Base-by-base conservation (phyloP, 2,113 vertebrate genomes). In the Scomber colias region DNA sequence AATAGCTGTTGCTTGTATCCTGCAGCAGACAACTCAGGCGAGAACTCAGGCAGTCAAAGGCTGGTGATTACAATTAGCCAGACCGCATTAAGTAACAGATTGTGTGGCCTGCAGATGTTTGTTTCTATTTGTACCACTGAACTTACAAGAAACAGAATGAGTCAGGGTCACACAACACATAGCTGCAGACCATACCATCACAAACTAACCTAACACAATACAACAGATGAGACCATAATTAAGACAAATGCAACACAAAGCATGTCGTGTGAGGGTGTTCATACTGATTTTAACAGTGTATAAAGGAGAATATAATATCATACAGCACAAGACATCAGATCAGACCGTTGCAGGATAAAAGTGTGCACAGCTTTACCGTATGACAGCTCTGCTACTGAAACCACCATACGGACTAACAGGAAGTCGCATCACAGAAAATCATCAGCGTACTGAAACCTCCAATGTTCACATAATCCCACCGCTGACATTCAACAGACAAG, bases 401-500 rank as follows among this genome's bases (percentile, higher is more conserved):
- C 67, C 40, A 19, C 5, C 0, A n/a, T 27, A 16, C 8, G 44
- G n/a, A 35, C 27, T 31, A 7, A 69, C 82, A 79, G 75, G 75
- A 84, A 75, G 71, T 74, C 30, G 17, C 40, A 44, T 40, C 54
- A 44, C 27, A 27, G 31, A 30, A 35, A 70, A 8, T 27, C 61
- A 59, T 54, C 51, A 54, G 19, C 50, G 14, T 14, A 11, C 21
- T 17, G 57, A 69, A 71, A 71, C 64, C 59, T 40, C 53, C 0
- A 4, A 31, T 19, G 62, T 30, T 72, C 55, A 35, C 17, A 62
- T 77, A 68, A 77, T 80, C 55, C 77, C 40, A 71, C 64, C 53
- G 3, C 17, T 53, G 49, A 82, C 57, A 19, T 57, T 61, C 6
- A 77, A 66, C 53, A 55, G 3, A 19, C 17, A 8, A 40, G 68